Percentiles rank a stretch among this genome's conserved stretches.
These are phyloP conservation scores for Drosophila siamana DNA, from an alignment of 2,888 invertebrate species.

Conservation along the genomic window DNA sequence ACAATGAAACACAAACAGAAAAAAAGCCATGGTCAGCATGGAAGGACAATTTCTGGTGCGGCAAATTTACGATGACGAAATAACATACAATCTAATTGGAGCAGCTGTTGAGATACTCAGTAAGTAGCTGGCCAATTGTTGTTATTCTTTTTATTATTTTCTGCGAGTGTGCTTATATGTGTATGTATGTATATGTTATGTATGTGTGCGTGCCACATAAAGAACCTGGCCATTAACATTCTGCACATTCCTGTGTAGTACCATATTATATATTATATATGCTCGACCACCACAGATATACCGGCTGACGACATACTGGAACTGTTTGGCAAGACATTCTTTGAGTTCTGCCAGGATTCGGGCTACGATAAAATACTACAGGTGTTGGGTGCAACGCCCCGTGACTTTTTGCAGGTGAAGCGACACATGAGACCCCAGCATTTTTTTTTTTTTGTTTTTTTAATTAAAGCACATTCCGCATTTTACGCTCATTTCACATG, in stretches of 20 bases:
- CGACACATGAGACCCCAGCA: not conserved
- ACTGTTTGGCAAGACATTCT: slow-evolving; percentile 96
- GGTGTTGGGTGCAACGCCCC: slow-evolving; percentile 96
- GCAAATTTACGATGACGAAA: slow-evolving; percentile 97
- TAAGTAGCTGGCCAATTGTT: slow-evolving; percentile 86
- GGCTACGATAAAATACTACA: slow-evolving; percentile 98
- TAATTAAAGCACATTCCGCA: slow-evolving; percentile 69
- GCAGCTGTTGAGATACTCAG: slow-evolving; percentile 96
- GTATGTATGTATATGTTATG: too few relatives aligned
- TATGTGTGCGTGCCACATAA: slow-evolving; percentile 23
- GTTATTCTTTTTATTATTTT: not conserved
- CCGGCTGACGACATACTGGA: slow-evolving; percentile 96
- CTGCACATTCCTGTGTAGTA: slow-evolving; percentile 3
- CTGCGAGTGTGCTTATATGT: not conserved
- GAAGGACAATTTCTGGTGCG: slow-evolving; percentile 97
- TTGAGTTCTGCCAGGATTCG: slow-evolving; percentile 98
- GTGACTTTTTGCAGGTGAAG: slow-evolving; percentile 95
- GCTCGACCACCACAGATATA: slow-evolving; percentile 88
- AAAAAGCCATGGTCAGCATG: slow-evolving; percentile 96
- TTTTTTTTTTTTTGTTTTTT: too few relatives aligned
- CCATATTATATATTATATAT: not conserved
- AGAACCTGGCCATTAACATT: slow-evolving; percentile 8
- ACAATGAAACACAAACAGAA: slow-evolving; percentile 86
- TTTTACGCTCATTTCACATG: slow-evolving; percentile 67
- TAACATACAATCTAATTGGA: slow-evolving; percentile 96